Percentiles rank a stretch among this genome's conserved stretches.
Conservation (phyloP, 2,797 vertebrate genomes). For the Tolypeutes matacus region DNA sequence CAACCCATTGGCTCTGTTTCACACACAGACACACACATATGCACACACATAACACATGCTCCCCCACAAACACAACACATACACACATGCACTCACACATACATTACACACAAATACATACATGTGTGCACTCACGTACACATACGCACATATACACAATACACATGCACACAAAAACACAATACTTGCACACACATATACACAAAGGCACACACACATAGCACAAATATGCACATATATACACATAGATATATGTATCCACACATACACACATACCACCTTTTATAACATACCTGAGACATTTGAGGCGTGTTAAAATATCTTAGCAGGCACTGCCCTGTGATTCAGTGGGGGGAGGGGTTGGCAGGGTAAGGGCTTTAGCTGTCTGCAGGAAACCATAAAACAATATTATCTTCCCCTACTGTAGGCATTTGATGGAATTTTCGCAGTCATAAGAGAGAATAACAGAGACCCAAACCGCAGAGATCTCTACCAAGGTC, state of each 20-base stretch:
- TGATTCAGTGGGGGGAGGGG: not conserved
- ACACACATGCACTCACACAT: not conserved
- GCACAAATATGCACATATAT: not conserved
- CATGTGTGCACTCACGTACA: not conserved
- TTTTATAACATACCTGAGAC: slow-evolving; percentile 40
- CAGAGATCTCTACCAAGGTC: slow-evolving; percentile 31
- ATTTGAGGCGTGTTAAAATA: slow-evolving; percentile 33
- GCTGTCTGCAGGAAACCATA: not conserved
- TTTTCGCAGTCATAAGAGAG: slow-evolving; percentile 41
- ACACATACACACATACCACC: not conserved
- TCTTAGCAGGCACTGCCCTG: not conserved
- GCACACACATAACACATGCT: not conserved
- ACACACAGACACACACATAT: not conserved
- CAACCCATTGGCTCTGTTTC: not conserved
- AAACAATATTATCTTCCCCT: slow-evolving; percentile 8
- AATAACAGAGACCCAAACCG: slow-evolving; percentile 18
- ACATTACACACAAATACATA: not conserved
- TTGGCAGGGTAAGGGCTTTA: not conserved
- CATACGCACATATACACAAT: not conserved
- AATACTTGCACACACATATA: not conserved
- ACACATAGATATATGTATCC: not conserved
- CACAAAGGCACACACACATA: not conserved
- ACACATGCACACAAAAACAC: not conserved
- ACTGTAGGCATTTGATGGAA: slow-evolving; percentile 54
- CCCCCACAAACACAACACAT: not conserved